Conservation (phyloP, 1,140 invertebrate genomes). For the Drosophila elegans region DNA sequence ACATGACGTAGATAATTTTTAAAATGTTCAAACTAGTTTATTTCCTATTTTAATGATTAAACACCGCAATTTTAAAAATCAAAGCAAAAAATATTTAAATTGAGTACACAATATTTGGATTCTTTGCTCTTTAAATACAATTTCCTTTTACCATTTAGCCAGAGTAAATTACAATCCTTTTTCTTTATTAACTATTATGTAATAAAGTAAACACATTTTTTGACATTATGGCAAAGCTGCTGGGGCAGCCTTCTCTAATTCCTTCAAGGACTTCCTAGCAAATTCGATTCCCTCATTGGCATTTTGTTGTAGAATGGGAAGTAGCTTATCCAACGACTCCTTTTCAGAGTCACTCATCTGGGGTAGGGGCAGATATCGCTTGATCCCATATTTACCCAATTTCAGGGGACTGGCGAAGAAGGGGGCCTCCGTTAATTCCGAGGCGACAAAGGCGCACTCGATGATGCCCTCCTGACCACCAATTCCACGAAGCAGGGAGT, state of each 20-base stretch:
- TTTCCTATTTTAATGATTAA: too few relatives aligned
- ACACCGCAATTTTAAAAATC: too few relatives aligned
- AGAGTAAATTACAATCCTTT: too few relatives aligned
- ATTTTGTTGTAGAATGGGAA: slow-evolving; percentile 96
- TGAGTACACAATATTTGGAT: too few relatives aligned
- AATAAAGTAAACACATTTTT: neutral
- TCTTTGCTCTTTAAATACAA: too few relatives aligned
- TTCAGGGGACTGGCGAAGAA: slow-evolving; percentile 97
- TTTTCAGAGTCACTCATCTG: slow-evolving; percentile 93
- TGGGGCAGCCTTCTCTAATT: neutral
- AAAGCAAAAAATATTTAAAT: too few relatives aligned
- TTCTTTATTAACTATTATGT: neutral
- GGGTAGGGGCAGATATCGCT: slow-evolving; percentile 96
- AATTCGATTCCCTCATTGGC: slow-evolving; percentile 97
- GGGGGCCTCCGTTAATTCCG: slow-evolving; percentile 92
- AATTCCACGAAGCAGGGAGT: slow-evolving; percentile 91
- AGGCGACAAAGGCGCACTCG: slow-evolving; percentile 97
- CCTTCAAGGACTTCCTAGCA: slow-evolving; percentile 81
- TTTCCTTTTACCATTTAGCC: too few relatives aligned
- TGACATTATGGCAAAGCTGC: slow-evolving; percentile 1
- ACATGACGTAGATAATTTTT: too few relatives aligned
- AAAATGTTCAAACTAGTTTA: too few relatives aligned
- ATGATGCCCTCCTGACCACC: slow-evolving; percentile 93
- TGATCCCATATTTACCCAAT: slow-evolving; percentile 95
- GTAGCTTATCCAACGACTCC: slow-evolving; percentile 91